These are phyloP conservation scores for Eremobia ochroleuca DNA, from an alignment of 2,888 invertebrate genomes.

Conservation along the genomic window DNA sequence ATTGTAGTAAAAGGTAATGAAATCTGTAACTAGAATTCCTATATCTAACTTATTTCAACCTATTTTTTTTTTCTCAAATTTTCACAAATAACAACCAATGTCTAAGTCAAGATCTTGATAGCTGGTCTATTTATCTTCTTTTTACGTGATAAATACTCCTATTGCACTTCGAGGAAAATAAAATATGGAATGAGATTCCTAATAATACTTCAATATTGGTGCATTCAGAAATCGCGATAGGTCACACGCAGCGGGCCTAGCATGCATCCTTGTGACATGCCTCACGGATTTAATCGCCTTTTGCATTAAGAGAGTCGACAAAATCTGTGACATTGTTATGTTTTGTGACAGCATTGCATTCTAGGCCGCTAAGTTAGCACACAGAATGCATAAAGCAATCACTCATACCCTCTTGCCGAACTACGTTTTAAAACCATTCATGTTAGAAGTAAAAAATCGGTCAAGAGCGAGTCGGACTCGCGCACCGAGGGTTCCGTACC, in stretches of 20 bases:
- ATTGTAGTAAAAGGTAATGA: conserved; percentile 39
- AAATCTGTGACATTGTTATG: neutral
- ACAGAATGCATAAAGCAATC: conserved; percentile 75
- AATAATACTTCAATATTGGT: conserved; percentile 40
- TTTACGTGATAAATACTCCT: conserved; percentile 22
- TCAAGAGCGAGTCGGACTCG: no score
- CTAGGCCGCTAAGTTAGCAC: conserved; percentile 68
- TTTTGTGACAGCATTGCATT: neutral
- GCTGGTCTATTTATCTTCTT: conserved; percentile 60
- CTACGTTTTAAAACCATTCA: conserved; percentile 45
- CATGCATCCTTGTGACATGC: conserved; percentile 9
- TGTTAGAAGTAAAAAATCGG: conserved; percentile 12
- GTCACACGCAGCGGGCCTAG: conserved; percentile 68
- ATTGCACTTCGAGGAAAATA: conserved; percentile 18
- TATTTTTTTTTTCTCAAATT: conserved; percentile 27
- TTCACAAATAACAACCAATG: conserved; percentile 45
- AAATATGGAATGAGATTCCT: conserved; percentile 40
- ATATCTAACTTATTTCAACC: conserved; percentile 40
- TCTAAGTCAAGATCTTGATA: neutral
- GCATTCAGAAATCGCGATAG: conserved; percentile 73
- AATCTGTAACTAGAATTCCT: conserved; percentile 42
- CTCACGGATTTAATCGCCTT: neutral
- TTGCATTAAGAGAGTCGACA: neutral
- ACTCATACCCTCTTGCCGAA: conserved; percentile 59
- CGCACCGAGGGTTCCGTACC: no score